These are phyloP conservation scores for Phyllostomus discolor DNA, from an alignment of 2,113 vertebrate genomes.

Conservation along the genomic window DNA sequence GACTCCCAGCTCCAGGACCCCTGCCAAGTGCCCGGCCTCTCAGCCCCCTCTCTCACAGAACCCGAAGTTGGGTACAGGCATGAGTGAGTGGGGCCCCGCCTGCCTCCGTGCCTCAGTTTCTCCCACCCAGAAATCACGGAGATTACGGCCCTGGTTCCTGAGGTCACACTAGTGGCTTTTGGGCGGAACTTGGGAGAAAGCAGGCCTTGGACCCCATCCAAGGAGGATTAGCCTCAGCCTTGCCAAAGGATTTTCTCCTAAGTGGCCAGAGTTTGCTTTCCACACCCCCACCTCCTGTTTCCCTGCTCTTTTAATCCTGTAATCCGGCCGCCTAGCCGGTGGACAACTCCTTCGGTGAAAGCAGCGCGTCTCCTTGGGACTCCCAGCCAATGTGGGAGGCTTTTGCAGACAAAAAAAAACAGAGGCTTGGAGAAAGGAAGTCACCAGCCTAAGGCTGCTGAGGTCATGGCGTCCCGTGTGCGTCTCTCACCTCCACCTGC, in stretches of 20 bases:
- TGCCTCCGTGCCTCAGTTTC: background rate
- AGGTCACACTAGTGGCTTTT: background rate
- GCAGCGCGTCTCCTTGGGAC: background rate
- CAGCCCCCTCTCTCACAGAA: background rate
- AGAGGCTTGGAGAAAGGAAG: constrained; percentile 4
- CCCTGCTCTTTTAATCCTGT: constrained; percentile 5
- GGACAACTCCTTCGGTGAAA: background rate
- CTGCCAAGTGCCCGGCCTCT: background rate
- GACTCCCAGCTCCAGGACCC: background rate
- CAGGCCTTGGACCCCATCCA: constrained; percentile 17
- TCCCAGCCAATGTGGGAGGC: background rate
- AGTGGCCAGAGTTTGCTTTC: constrained; percentile 53
- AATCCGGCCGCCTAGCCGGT: background rate
- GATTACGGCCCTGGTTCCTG: background rate
- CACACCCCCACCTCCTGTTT: constrained; percentile 15
- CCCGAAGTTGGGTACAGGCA: background rate
- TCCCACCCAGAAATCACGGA: background rate
- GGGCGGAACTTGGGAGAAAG: constrained; percentile 33
- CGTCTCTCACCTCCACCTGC: background rate
- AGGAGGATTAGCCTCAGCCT: constrained; percentile 48
- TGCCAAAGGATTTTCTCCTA: constrained; percentile 58
- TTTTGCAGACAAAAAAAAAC: background rate
- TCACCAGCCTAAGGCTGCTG: background rate
- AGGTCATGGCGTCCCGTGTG: background rate
- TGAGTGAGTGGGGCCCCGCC: background rate